Base-by-base conservation (phyloP, 1,140 invertebrate species). In the Drosophila yakuba region DNA sequence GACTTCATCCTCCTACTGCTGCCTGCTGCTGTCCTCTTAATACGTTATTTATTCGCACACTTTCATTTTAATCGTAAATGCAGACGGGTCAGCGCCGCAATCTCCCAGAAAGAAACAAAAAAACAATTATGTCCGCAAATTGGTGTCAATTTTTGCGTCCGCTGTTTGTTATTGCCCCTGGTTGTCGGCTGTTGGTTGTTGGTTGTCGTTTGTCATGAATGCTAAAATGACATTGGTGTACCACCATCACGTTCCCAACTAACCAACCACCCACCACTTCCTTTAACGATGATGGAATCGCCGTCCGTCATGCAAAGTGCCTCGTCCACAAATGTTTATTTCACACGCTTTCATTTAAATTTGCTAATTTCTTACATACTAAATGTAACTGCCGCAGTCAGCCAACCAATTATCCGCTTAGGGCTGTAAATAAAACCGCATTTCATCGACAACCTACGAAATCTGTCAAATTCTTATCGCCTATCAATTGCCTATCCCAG, bases 341-440 rank as follows among this genome's bases (percentile, higher is more conserved):
- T 80, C 67, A 72, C 73, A 84, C 73, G 78, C 67, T 80, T 64
- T 76, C 69, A 67, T 80, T 77, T 85, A 77, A 81, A 80, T 84
- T 84, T 80, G 76, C 76, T 84, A 84, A 84, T 80, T 84, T 77
- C 75, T 84, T 84, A 76, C 80, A 68, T 39, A 58, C 57, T 62
- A 20, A 20, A 20, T 20, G 15, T 11, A 17, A 20, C 43, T 20
- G n/a, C 4, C 43, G 43, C 17, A 11, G 2, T 44, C 10, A 17
- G 6, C 39, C n/a, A 2, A 1, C 41, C 41, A 43, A 43, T 43
- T 43, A 43, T 43, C 41, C 41, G 41, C 17, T 43, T 43, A 43
- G 8, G 32, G 32, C 8, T 32, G 32, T 32, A 32, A 32, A 32
- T 32, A 32, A 32, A 32, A 32, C 32, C 7, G 32, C 32, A 32